A percentile compares a stretch with the other conserved stretches of the same genome.
Evolutionary conservation across 2,797 vertebrate species (phyloP).

Genomic region (Tapera naevia): DNA sequence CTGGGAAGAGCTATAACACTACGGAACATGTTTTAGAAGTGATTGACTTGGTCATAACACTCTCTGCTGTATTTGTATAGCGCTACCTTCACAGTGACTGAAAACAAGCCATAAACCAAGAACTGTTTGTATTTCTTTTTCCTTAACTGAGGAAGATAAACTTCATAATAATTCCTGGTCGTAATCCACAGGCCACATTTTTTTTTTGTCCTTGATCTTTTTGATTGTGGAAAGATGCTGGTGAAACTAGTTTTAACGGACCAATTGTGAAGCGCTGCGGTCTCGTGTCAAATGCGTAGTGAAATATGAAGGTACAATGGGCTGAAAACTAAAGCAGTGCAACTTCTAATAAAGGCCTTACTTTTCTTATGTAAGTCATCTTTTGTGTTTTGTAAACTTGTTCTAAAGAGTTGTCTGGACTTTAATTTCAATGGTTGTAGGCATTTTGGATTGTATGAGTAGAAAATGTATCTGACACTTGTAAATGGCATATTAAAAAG

Average conservation of each 20-base stretch:
- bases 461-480: constrained; percentile 57
- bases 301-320: constrained; percentile 41
- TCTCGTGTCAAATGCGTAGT: background rate
- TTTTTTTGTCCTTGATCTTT: constrained; percentile 64
- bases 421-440: constrained; percentile 63
- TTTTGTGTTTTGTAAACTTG: constrained; percentile 72
- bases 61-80: constrained; percentile 20
- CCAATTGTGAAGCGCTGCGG: constrained; percentile 70
- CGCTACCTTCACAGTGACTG: constrained; percentile 15
- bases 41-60: background rate
- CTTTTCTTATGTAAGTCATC: constrained; percentile 79
- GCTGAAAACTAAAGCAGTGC: constrained; percentile 57
- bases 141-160: constrained; percentile 15
- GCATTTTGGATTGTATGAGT: constrained; percentile 66
- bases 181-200: constrained; percentile 59
- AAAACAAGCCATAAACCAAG: constrained; percentile 60
- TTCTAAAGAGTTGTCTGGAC: constrained; percentile 63
- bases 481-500: constrained; percentile 58
- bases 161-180: constrained; percentile 22
- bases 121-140: background rate
- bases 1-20: constrained; percentile 15
- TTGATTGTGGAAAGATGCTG: constrained; percentile 36
- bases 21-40: background rate
- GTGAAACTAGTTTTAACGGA: constrained; percentile 64
- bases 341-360: constrained; percentile 81